phyloP scores from a whole-genome alignment of 2,888 invertebrate species.

The Melanostoma scalare region DNA sequence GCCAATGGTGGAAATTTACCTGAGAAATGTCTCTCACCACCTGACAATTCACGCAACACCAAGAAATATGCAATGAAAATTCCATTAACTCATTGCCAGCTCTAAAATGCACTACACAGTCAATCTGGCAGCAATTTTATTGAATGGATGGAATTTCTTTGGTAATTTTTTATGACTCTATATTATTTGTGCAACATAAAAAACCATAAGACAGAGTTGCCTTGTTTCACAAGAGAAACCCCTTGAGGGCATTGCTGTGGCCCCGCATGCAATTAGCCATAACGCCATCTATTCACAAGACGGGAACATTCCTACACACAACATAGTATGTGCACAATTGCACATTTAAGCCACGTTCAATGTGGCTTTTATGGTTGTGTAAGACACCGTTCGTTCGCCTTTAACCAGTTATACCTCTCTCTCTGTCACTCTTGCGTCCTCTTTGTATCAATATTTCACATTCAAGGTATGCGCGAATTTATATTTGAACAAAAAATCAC shows the following conservation, averaged over 20 bases:
- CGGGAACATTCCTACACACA: not conserved
- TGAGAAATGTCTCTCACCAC: not conserved
- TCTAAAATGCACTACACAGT: not conserved
- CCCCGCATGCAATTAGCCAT: slow-evolving; percentile 32
- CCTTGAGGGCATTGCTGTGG: slow-evolving; percentile 1
- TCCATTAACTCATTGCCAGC: not conserved
- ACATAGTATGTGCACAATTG: not conserved
- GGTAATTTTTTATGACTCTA: slow-evolving; percentile 34
- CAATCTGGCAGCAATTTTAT: slow-evolving; percentile 15
- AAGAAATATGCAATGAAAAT: slow-evolving; percentile 51
- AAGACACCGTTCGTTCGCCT: not conserved
- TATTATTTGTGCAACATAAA: slow-evolving; percentile 14
- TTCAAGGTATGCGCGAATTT: slow-evolving; percentile 11
- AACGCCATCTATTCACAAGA: slow-evolving; percentile 45
- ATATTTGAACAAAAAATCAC: not conserved
- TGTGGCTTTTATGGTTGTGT: slow-evolving; percentile 19
- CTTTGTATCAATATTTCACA: slow-evolving; percentile 19
- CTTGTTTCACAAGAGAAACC: slow-evolving; percentile 27
- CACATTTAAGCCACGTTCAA: slow-evolving; percentile 11
- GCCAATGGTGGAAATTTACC: not conserved
- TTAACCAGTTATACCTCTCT: slow-evolving; percentile 9
- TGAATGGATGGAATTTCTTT: slow-evolving; percentile 27
- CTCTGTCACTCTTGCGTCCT: not conserved
- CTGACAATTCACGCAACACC: slow-evolving; percentile 23
- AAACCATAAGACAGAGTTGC: slow-evolving; percentile 24